Evolutionary conservation across 2,797 vertebrate species (phyloP).

Genomic region (Trachurus trachurus): DNA sequence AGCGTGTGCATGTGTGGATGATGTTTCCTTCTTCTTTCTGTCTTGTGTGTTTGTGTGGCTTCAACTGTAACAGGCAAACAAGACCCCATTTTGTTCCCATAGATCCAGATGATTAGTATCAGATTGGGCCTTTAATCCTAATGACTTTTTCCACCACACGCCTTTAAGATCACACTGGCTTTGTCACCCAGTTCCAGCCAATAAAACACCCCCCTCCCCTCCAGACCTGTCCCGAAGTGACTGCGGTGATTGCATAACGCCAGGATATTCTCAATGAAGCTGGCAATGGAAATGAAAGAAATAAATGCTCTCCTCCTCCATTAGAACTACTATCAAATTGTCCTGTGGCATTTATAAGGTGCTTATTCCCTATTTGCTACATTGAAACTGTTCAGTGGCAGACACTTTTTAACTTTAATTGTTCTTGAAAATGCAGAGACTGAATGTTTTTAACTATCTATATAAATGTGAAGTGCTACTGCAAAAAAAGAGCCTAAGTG

Average conservation of each 20-base stretch:
- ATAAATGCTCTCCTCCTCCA: conserved; percentile 6
- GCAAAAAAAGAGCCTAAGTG: conserved; percentile 55
- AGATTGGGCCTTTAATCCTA: conserved; percentile 78
- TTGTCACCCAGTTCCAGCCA: conserved; percentile 57
- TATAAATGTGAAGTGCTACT: conserved; percentile 38
- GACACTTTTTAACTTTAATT: conserved; percentile 43
- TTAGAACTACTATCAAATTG: conserved; percentile 8
- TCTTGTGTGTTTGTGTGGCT: conserved; percentile 46
- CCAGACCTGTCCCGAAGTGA: conserved; percentile 35
- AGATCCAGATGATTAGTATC: conserved; percentile 72
- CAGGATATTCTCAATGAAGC: neutral
- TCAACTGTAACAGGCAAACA: conserved; percentile 51
- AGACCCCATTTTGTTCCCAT: conserved; percentile 50
- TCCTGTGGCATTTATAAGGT: conserved; percentile 33
- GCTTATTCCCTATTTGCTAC: conserved; percentile 39
- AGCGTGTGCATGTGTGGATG: neutral
- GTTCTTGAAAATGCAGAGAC: conserved; percentile 42
- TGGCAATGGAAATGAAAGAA: conserved; percentile 10
- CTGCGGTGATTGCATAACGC: conserved; percentile 38
- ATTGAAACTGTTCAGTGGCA: conserved; percentile 42
- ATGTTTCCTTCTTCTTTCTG: conserved; percentile 9
- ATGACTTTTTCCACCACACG: conserved; percentile 72
- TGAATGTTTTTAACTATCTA: conserved; percentile 50
- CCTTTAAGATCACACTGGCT: conserved; percentile 63
- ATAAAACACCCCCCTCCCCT: conserved; percentile 39